Evolutionary conservation across 2,797 vertebrate species (phyloP).

Genomic region (Danio albolineatus): DNA sequence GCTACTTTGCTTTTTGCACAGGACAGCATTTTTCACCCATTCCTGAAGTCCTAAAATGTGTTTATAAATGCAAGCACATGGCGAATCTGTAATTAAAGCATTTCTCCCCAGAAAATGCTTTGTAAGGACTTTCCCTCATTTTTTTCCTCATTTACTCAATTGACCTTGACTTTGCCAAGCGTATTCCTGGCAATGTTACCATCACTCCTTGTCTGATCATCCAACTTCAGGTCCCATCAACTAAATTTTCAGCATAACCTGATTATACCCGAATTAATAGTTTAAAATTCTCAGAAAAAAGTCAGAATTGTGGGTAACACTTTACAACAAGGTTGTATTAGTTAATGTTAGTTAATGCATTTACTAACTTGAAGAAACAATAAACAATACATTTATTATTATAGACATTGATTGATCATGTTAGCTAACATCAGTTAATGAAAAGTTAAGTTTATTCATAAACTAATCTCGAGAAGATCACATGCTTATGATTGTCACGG

Average conservation of each 20-base stretch:
- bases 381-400: too few relatives aligned
- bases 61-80: conserved; percentile 44
- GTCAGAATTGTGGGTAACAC: too few relatives aligned
- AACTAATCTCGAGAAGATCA: too few relatives aligned
- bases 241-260: conserved; percentile 71
- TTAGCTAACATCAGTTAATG: too few relatives aligned
- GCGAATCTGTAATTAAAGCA: conserved; percentile 59
- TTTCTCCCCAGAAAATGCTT: conserved; percentile 52
- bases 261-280: conserved; percentile 70
- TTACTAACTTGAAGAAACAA: too few relatives aligned
- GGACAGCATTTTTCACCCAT: conserved; percentile 53
- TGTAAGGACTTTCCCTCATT: conserved; percentile 53
- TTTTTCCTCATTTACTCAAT: conserved; percentile 61
- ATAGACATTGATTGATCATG: too few relatives aligned
- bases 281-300: too few relatives aligned
- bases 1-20: conserved; percentile 24
- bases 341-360: too few relatives aligned
- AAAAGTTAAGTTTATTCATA: too few relatives aligned
- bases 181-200: conserved; percentile 48
- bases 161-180: conserved; percentile 66
- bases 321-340: too few relatives aligned
- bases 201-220: conserved; percentile 44
- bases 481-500: too few relatives aligned
- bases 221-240: conserved; percentile 72
- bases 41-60: conserved; percentile 56